A percentile compares a stretch with the other conserved stretches of the same genome.
phyloP scores from a whole-genome alignment of 2,113 vertebrate genomes.

The Baryphthengus martii region DNA sequence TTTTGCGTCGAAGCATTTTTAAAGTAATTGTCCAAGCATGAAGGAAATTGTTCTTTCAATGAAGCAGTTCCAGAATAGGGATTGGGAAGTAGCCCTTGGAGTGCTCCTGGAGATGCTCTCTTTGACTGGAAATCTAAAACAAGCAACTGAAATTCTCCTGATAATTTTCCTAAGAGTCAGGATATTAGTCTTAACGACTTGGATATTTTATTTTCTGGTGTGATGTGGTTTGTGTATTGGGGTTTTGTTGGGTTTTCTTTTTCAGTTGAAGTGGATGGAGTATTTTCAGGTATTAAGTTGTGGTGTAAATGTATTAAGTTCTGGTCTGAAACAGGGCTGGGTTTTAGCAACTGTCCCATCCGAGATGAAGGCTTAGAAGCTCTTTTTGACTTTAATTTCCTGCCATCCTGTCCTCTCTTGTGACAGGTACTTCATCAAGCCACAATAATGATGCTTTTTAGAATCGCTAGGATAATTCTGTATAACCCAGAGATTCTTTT shows the following conservation, averaged over 20 bases:
- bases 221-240: neutral
- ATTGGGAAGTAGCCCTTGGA: neutral
- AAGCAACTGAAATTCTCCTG: neutral
- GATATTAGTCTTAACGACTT: neutral
- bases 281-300: neutral
- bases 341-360: neutral
- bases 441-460: neutral
- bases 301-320: neutral
- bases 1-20: neutral
- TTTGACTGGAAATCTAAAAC: neutral
- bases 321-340: neutral
- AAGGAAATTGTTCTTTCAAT: neutral
- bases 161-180: neutral
- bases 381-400: neutral
- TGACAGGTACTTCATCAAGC: neutral
- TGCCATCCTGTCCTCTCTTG: neutral
- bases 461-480: neutral
- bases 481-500: neutral
- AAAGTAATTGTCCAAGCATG: neutral
- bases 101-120: neutral
- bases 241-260: neutral
- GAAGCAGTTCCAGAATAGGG: neutral
- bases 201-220: neutral
- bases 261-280: neutral
- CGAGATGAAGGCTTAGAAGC: neutral